Evolutionary conservation across 2,888 invertebrate genomes (phyloP).

Genomic region (Meghimatium bilineatum): DNA sequence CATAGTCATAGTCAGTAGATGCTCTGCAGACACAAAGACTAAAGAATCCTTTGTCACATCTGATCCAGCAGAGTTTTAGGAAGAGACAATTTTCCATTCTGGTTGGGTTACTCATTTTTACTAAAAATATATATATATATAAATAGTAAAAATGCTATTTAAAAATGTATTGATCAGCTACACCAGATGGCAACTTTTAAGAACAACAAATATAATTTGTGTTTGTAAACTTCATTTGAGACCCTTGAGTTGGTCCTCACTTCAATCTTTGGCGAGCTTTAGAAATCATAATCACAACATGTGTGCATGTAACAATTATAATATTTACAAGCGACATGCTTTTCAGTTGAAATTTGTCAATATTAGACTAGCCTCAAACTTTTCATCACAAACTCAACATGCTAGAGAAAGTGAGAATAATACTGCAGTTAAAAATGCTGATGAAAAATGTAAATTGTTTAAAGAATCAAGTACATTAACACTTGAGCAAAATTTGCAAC

Average conservation of each 20-base stretch:
- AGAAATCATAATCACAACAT: neutral
- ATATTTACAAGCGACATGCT: neutral
- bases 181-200: neutral
- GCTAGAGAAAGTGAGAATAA: neutral
- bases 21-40: neutral
- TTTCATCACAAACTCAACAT: neutral
- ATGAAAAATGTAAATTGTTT: neutral
- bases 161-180: neutral
- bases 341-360: neutral
- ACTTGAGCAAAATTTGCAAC: conserved; percentile 16
- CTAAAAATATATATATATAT: neutral
- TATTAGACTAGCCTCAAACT: neutral
- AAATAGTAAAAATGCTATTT: neutral
- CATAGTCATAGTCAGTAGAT: neutral
- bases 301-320: neutral
- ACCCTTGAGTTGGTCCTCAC: neutral
- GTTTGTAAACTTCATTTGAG: neutral
- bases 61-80: neutral
- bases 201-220: neutral
- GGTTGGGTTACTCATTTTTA: neutral
- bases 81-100: neutral
- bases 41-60: neutral
- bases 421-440: neutral
- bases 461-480: neutral
- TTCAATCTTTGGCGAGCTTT: neutral